Conservation (phyloP, 2,113 vertebrate species). For the Etia nguti region DNA sequence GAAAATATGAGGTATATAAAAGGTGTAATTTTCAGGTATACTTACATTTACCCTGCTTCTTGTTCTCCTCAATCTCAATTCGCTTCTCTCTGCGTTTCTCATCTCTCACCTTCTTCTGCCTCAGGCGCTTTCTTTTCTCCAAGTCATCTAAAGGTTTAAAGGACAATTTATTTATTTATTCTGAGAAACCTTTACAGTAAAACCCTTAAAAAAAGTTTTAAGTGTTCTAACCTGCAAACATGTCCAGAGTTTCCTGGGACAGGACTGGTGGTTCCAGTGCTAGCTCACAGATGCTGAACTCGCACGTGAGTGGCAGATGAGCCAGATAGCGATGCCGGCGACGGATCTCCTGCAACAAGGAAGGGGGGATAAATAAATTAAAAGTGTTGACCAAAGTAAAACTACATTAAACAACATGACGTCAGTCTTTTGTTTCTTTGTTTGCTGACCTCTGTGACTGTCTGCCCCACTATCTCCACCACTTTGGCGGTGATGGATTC, state of each 20-base stretch:
- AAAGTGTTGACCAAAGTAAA: accelerated
- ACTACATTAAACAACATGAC: neutral
- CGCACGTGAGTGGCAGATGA: constrained; percentile 96
- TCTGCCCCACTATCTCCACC: constrained; percentile 91
- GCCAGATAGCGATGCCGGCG: constrained; percentile 92
- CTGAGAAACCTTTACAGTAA: neutral
- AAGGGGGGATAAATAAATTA: neutral
- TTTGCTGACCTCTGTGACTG: constrained; percentile 87
- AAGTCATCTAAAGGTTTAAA: constrained; percentile 79
- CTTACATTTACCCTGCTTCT: constrained; percentile 96
- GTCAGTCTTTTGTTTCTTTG: neutral
- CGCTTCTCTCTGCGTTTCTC: constrained; percentile 89
- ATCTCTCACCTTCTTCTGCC: constrained; percentile 93
- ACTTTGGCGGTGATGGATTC: constrained; percentile 88
- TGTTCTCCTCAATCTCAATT: constrained; percentile 97
- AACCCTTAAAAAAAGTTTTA: accelerated
- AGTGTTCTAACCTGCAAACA: constrained; percentile 82
- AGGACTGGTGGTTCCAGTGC: constrained; percentile 87
- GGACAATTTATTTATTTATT: neutral
- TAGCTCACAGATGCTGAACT: constrained; percentile 96
- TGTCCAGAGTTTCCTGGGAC: constrained; percentile 90
- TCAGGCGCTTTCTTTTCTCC: constrained; percentile 87
- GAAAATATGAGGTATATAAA: neutral
- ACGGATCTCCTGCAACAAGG: constrained; percentile 82
- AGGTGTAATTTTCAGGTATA: neutral